phyloP scores from a whole-genome alignment of 2,797 vertebrate species.

The Anguilla anguilla region DNA sequence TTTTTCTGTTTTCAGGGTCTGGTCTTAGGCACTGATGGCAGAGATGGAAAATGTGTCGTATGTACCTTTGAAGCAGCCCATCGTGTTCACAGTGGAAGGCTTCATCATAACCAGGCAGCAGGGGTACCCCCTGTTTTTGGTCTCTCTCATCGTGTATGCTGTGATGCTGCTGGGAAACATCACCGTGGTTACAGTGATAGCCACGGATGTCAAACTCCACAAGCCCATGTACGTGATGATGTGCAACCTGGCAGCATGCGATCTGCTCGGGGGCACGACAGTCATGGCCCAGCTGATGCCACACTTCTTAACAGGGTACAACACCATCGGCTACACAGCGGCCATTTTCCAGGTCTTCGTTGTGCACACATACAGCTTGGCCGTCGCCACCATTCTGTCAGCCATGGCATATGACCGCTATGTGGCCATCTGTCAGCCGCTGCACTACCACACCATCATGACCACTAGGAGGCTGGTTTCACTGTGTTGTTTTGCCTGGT shows the following conservation, averaged over 20 bases:
- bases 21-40: neutral
- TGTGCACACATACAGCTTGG: slow-evolving; percentile 66
- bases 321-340: slow-evolving; percentile 59
- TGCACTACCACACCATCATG: slow-evolving; percentile 58
- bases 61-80: slow-evolving; percentile 11
- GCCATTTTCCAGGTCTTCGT: slow-evolving; percentile 72
- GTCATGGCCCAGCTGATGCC: neutral
- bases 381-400: slow-evolving; percentile 63
- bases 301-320: slow-evolving; percentile 52
- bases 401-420: slow-evolving; percentile 70
- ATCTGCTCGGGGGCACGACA: slow-evolving; percentile 63
- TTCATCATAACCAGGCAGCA: slow-evolving; percentile 36
- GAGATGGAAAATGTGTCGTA: slow-evolving; percentile 54
- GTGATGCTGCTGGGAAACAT: slow-evolving; percentile 52
- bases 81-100: slow-evolving; percentile 60
- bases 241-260: slow-evolving; percentile 58
- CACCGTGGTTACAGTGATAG: slow-evolving; percentile 34
- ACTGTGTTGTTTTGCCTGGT: slow-evolving; percentile 48
- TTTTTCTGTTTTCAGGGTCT: neutral
- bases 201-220: slow-evolving; percentile 50
- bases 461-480: slow-evolving; percentile 47
- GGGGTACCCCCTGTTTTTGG: neutral
- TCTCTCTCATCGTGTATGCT: neutral
- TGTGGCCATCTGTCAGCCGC: slow-evolving; percentile 65
- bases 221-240: slow-evolving; percentile 70